Evolutionary conservation across 1,140 invertebrate genomes (phyloP).

Genomic region (Saxidomus purpurata): DNA sequence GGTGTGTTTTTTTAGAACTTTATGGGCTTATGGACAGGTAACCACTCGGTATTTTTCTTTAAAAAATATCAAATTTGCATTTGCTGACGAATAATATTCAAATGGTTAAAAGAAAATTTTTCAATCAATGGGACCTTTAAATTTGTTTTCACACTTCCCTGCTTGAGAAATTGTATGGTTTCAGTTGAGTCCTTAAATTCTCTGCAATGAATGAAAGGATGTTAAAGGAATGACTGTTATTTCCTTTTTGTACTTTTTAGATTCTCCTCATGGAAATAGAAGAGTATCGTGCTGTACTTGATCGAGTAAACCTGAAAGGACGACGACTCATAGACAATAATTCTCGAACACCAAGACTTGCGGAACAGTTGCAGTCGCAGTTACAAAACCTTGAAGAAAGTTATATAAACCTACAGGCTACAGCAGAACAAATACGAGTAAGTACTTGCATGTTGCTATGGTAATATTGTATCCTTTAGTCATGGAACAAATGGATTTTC

Average conservation of each 20-base stretch:
- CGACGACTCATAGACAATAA: constrained; percentile 93
- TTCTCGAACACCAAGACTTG: constrained; percentile 84
- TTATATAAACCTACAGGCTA: constrained; percentile 95
- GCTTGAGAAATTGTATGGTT: too few species aligned
- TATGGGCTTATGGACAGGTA: too few species aligned
- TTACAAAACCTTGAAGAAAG: constrained; percentile 97
- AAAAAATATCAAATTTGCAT: too few species aligned
- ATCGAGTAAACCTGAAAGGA: constrained; percentile 94
- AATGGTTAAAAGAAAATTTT: too few species aligned
- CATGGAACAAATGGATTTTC: neutral
- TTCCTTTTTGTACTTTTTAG: constrained; percentile 75
- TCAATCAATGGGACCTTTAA: too few species aligned
- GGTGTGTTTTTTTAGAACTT: too few species aligned
- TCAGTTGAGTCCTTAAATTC: too few species aligned
- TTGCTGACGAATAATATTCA: too few species aligned
- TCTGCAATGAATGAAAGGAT: too few species aligned
- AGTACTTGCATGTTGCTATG: constrained; percentile 67
- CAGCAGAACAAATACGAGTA: constrained; percentile 95
- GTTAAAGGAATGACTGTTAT: too few species aligned
- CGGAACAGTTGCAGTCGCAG: constrained; percentile 92
- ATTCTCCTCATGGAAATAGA: constrained; percentile 93
- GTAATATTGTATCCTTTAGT: constrained; percentile 17
- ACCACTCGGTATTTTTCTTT: too few species aligned
- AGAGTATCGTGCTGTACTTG: constrained; percentile 93
- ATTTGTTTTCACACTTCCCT: too few species aligned